Base-by-base conservation (phyloP, 2,797 vertebrate species). In the Craterocephalus amniculus region DNA sequence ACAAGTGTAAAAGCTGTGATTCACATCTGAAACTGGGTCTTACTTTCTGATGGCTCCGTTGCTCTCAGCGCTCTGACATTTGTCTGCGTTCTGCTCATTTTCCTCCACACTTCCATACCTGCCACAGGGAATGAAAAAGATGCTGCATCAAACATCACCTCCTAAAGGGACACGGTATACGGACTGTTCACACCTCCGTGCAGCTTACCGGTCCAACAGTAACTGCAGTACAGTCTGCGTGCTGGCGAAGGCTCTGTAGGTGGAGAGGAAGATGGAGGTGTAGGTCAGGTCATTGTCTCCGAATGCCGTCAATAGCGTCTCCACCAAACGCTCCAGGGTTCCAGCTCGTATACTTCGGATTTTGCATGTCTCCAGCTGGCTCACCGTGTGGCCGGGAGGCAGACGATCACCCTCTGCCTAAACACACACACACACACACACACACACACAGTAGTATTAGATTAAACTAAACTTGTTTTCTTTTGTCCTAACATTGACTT, bases 251-350 rank as follows among this genome's bases (percentile, higher is more conserved):
- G 96, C 95, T 64, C 96, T 93, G 91, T 97, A 99, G 0, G 97
- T 99, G 71, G 97, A 97, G 58, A 99, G 91, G 84, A 99, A 99
- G 91, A 98, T 96, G 92, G 95, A 97, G 87, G 96, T 96, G 88
- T 99, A 99, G 55, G 96, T 97, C 79, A 97, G 97, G 90, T 99
- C 97, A 0, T 97, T 97, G 93, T 99, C 96, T 26, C 96, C 96
- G 20, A 96, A 97, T 0, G 97, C 96, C 0, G 96, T 98, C 72
- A 98, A 79, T 66, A 99, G 90, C 22, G 97, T 99, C 90, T 99
- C 97, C 86, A 99, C 97, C 67, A 99, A 95, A 38, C 97, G 96
- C 88, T 97, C 96, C 92, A 99, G 85, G 0, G 96, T 97, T 64
- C 97, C 97, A 1, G 97, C 96, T 4, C 97, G 96, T 72, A 99